Evolutionary conservation across 2,888 invertebrate species (phyloP).

Genomic region (Andrena trimmerana): DNA sequence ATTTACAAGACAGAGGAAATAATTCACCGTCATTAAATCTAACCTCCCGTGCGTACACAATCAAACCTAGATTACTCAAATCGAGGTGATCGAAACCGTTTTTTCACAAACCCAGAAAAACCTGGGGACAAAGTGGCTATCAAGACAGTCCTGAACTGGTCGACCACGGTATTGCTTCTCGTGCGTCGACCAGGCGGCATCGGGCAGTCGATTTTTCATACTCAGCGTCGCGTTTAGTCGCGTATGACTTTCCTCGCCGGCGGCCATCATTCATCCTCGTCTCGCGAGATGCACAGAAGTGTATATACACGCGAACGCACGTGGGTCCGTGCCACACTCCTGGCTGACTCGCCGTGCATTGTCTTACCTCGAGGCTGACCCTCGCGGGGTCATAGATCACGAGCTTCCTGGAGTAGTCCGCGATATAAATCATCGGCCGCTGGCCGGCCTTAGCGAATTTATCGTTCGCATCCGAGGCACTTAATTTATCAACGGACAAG

Average conservation of each 20-base stretch:
- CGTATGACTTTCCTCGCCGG: constrained; percentile 44
- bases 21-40: too few relatives aligned
- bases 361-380: constrained; percentile 75
- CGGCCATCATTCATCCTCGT: constrained; percentile 57
- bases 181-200: constrained; percentile 22
- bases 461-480: constrained; percentile 77
- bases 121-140: too few relatives aligned
- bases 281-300: constrained; percentile 60
- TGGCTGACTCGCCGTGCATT: constrained; percentile 64
- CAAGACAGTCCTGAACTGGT: background rate
- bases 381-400: constrained; percentile 77
- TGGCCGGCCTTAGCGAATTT: constrained; percentile 77
- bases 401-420: constrained; percentile 72
- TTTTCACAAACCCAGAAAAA: too few relatives aligned
- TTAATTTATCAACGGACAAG: constrained; percentile 78
- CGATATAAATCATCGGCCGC: constrained; percentile 79
- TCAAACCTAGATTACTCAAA: too few relatives aligned
- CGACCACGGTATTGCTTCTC: background rate
- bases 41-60: too few relatives aligned
- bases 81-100: too few relatives aligned
- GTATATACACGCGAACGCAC: constrained; percentile 63
- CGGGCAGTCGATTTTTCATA: constrained; percentile 62
- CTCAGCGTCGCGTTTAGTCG: constrained; percentile 39
- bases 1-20: too few relatives aligned
- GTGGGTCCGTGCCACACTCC: constrained; percentile 53